Base-by-base conservation (phyloP, 2,888 invertebrate genomes). In the Gryllus longicercus region DNA sequence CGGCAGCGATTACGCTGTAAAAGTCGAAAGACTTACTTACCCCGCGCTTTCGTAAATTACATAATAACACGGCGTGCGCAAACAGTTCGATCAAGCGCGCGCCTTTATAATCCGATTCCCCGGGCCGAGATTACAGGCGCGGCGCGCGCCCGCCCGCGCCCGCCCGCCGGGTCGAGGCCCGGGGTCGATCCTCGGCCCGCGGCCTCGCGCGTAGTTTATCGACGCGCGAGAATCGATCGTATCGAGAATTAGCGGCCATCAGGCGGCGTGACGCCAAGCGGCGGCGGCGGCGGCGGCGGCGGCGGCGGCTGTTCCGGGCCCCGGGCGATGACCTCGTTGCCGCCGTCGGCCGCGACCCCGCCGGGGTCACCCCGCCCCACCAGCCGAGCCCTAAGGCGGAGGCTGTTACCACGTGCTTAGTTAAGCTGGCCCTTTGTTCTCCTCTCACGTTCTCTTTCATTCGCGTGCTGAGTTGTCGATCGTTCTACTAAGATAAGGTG, bases 21-120 rank as follows among this genome's bases (percentile, higher is more conserved):
- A 63, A 63, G 63, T 63, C 63, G 63, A 63, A 63, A 63, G 63
- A 63, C 63, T 63, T 63, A 63, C 63, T 63, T 63, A 63, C 63
- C 63, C 63, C 14, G n/a, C 63, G 63, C 63, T 63, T 63, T 63
- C 63, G 63, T 63, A 63, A 63, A 63, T 63, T 63, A 63, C 63
- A 63, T 63, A 63, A 63, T 63, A 63, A 63, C 63, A 63, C 63
- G 63, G 63, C 63, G 63, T 63, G 63, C 63, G 63, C 63, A 63
- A 63, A 63, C 63, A 63, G 63, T 63, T 63, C 16, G 63, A 63
- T 63, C 63, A n/a, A 63, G 63, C 63, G 63, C 14, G 63, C 63
- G 63, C 63, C 63, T 63, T 63, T 63, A 63, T 63, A 63, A 63
- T 63, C 63, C 63, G 63, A 63, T 63, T 63, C n/a, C 63, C n/a